A percentile compares a stretch with the other conserved stretches of the same genome.
phyloP scores from a whole-genome alignment of 2,797 vertebrate species.

The Typhlichthys subterraneus region DNA sequence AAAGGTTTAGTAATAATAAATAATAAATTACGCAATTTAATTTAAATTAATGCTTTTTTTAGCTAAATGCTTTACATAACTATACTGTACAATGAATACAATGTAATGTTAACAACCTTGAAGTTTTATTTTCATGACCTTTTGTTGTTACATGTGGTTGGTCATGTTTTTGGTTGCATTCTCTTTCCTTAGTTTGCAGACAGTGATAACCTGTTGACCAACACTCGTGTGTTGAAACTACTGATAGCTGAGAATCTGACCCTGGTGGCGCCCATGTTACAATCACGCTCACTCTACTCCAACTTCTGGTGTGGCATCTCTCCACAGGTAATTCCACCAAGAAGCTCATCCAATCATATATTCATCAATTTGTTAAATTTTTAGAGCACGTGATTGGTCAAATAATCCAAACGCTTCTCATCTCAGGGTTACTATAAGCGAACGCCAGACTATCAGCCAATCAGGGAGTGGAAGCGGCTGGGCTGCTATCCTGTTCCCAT shows the following conservation, averaged over 20 bases:
- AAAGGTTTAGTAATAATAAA: no score
- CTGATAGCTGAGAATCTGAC: constrained; percentile 94
- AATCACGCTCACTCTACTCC: constrained; percentile 93
- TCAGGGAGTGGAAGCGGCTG: constrained; percentile 91
- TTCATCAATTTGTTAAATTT: constrained; percentile 5
- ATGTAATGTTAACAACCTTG: no score
- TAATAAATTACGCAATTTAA: no score
- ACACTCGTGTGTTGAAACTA: constrained; percentile 85
- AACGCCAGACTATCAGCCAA: constrained; percentile 91
- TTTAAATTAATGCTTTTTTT: no score
- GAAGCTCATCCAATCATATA: neutral
- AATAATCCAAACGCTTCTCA: no score
- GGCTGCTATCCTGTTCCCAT: constrained; percentile 93
- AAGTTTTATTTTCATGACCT: neutral
- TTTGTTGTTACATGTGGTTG: neutral
- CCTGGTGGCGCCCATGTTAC: constrained; percentile 91
- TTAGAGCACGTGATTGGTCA: neutral
- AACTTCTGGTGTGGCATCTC: constrained; percentile 99
- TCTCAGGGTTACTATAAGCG: constrained; percentile 93
- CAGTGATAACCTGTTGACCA: constrained; percentile 93
- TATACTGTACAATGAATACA: no score
- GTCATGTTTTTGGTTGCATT: neutral
- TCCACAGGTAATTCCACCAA: constrained; percentile 82
- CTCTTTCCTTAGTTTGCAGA: constrained; percentile 84
- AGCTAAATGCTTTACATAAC: no score